Evolutionary conservation across 2,113 vertebrate genomes (phyloP).

Genomic region (Emberiza fucata): DNA sequence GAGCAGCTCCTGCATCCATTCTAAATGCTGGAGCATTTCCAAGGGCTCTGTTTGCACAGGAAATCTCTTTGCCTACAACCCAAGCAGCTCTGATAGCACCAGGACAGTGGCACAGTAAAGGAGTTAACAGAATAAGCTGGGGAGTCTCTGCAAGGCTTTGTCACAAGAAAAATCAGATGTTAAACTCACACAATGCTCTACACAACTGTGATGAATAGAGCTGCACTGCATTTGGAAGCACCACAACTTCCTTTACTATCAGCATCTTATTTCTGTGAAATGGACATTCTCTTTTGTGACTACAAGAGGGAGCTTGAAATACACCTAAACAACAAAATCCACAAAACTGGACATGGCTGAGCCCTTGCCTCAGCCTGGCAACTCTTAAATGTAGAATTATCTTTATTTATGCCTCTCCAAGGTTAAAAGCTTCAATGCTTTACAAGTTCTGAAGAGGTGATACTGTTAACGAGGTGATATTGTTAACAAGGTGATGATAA

Average conservation of each 20-base stretch:
- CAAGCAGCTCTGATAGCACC: background rate
- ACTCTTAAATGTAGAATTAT: background rate
- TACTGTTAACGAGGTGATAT: background rate
- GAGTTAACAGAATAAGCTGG: background rate
- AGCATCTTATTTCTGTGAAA: background rate
- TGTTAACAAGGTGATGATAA: background rate
- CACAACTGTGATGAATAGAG: background rate
- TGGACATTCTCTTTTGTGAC: background rate
- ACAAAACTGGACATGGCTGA: background rate
- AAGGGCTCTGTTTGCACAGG: background rate
- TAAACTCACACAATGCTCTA: background rate
- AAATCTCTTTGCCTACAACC: background rate
- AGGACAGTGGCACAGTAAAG: background rate
- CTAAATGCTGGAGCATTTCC: background rate
- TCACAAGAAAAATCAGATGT: background rate
- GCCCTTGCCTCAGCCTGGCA: background rate
- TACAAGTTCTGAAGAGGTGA: background rate
- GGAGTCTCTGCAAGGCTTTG: background rate
- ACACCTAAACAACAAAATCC: background rate
- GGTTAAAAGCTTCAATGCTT: background rate
- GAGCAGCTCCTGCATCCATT: background rate
- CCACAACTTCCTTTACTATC: background rate
- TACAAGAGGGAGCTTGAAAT: background rate
- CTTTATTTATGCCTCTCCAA: background rate
- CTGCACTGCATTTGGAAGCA: background rate